Conservation (phyloP, 2,888 invertebrate species). For the Leucoma salicis region DNA sequence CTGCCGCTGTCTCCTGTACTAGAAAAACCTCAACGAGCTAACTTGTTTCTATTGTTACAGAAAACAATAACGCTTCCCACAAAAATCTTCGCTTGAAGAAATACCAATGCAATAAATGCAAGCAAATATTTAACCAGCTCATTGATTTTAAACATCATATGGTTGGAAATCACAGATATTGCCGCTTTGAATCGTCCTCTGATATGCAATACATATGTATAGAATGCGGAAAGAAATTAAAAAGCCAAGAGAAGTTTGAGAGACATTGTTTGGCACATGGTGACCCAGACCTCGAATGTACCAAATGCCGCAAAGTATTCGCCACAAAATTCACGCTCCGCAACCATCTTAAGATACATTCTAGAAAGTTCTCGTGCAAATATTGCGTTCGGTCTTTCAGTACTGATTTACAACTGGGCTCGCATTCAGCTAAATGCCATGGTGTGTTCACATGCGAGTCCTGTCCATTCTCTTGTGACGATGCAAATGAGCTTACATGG, state of each 20-base stretch:
- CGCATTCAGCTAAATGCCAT: conserved; percentile 54
- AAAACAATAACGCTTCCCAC: conserved; percentile 21
- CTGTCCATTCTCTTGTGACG: conserved; percentile 45
- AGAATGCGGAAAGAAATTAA: conserved; percentile 63
- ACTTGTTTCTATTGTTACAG: conserved; percentile 22
- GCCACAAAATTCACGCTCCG: conserved; percentile 69
- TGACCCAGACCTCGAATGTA: conserved; percentile 70
- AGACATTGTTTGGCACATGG: conserved; percentile 67
- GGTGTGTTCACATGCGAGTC: conserved; percentile 46
- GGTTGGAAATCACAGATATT: conserved; percentile 44
- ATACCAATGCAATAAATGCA: conserved; percentile 72
- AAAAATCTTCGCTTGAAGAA: conserved; percentile 47
- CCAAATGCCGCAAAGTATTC: conserved; percentile 70
- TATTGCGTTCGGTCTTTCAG: conserved; percentile 55
- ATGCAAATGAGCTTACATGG: conserved; percentile 6
- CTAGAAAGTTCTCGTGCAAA: conserved; percentile 52
- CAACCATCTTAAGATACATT: conserved; percentile 65
- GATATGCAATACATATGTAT: conserved; percentile 52
- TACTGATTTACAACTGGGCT: conserved; percentile 38
- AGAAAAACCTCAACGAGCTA: too few species aligned
- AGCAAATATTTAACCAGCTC: conserved; percentile 63
- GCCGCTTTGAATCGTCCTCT: conserved; percentile 13
- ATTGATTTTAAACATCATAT: conserved; percentile 60
- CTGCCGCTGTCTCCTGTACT: too few species aligned
- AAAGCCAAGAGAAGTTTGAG: conserved; percentile 60